Evolutionary conservation across 2,113 vertebrate genomes (phyloP).

Genomic region (Chamaetylas fuelleborni): DNA sequence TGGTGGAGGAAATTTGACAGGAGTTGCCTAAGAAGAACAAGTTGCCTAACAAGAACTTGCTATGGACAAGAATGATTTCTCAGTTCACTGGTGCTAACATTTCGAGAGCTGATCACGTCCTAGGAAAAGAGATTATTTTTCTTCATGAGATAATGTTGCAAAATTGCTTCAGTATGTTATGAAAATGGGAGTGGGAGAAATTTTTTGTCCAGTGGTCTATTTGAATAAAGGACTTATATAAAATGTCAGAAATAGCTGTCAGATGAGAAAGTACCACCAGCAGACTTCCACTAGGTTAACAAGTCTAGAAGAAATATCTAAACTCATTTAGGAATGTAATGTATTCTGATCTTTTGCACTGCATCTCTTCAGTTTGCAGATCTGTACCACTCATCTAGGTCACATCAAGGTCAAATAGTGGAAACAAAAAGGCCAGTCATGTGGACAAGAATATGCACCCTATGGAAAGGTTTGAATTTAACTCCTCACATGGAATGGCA

Average conservation of each 20-base stretch:
- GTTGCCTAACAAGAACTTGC: not conserved
- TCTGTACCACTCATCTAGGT: not conserved
- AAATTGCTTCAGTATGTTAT: not conserved
- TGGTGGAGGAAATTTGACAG: not conserved
- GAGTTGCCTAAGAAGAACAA: not conserved
- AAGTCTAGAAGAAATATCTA: not conserved
- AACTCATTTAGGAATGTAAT: not conserved
- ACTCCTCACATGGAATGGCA: not conserved
- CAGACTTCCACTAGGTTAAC: not conserved
- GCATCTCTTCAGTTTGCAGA: not conserved
- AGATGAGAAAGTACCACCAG: not conserved
- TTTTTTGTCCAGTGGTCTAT: not conserved
- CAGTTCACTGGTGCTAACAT: not conserved
- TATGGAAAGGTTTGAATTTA: not conserved
- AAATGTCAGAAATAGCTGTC: not conserved
- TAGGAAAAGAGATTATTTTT: not conserved
- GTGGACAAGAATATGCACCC: not conserved
- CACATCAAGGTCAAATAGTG: not conserved
- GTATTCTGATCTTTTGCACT: not conserved
- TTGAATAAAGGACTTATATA: not conserved
- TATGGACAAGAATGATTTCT: not conserved
- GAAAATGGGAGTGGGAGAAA: fast-evolving
- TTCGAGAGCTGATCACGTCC: not conserved
- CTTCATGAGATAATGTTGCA: not conserved
- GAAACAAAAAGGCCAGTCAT: not conserved